phyloP scores from a whole-genome alignment of 2,113 vertebrate species.

The Nannospalax galili region DNA sequence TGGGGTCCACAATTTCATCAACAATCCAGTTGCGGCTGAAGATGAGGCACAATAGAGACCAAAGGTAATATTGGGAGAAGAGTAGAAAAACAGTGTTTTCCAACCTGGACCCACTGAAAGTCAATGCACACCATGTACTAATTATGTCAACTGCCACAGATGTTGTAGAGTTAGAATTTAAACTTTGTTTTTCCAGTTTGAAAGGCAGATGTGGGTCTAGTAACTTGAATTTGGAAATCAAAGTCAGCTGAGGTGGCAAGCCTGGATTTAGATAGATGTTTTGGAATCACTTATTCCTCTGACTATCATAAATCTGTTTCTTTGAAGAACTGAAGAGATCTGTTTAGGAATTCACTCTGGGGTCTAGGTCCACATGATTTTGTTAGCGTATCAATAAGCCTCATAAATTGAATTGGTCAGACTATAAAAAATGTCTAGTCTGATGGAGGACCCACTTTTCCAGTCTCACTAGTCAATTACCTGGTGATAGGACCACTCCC shows the following conservation, averaged over 20 bases:
- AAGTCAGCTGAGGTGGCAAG: background rate
- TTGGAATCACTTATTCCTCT: background rate
- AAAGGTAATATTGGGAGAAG: background rate
- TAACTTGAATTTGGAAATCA: background rate
- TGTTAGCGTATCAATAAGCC: no score
- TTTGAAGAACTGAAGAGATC: background rate
- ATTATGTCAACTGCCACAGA: background rate
- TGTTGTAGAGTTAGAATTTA: constrained; percentile 13
- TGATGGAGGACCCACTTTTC: no score
- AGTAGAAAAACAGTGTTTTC: background rate
- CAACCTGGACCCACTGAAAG: background rate
- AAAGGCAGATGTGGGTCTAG: background rate
- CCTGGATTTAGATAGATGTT: background rate
- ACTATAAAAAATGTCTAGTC: no score
- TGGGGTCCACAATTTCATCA: background rate
- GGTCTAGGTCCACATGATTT: background rate
- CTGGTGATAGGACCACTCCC: no score
- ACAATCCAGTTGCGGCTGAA: background rate
- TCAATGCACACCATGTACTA: background rate
- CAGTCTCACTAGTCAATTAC: no score
- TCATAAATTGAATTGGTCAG: no score
- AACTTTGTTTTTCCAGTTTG: background rate
- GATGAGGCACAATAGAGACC: background rate
- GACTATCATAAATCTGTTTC: background rate
- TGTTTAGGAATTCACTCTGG: background rate